Base-by-base conservation (phyloP, 2,113 vertebrate genomes). In the Anoplopoma fimbria region DNA sequence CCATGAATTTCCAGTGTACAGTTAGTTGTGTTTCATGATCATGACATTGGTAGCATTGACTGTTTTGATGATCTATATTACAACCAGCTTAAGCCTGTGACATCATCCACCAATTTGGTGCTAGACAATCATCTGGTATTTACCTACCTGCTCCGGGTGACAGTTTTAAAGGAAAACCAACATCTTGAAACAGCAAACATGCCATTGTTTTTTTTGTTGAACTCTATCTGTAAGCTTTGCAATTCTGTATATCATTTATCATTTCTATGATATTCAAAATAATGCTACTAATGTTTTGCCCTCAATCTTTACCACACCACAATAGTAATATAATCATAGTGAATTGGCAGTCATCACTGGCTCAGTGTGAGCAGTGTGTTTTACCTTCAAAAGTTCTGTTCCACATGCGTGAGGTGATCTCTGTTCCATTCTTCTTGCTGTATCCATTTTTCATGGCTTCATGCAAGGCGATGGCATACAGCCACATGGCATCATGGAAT, bases 311-410 rank as follows among this genome's bases (percentile, higher is more conserved):
- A 61, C 33, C 31, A 34, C 31, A 62, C 12, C 29, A 36, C 21
- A 49, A 9, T n/a, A 38, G 23, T 27, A 49, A 49, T 10, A 60
- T 34, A 15, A 14, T 62, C 0, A 8, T 25, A 58, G 9, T n/a
- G 34, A 36, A 36, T 6, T 36, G 34, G 34, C 34, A 36, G 34
- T 36, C 34, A 36, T 67, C 15, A 38, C 6, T 17, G 31, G n/a
- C 4, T 61, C 34, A 5, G 6, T 51, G n/a, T 51, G 21, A 21
- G 6, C 4, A 25, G 25, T 60, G 49, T 36, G 53, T 34, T 71
- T 69, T 94, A 99, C 98, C 98, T 97, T 99, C 98, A 3, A 99
- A 99, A 0, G 97, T 99, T 90, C 96, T 94, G 93, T 99, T 99
- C 95, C 98, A 95, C 92, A 98, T 99, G 85, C 92, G 94, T 53